phyloP scores from a whole-genome alignment of 2,113 vertebrate genomes.

The Stigmatopora nigra region DNA sequence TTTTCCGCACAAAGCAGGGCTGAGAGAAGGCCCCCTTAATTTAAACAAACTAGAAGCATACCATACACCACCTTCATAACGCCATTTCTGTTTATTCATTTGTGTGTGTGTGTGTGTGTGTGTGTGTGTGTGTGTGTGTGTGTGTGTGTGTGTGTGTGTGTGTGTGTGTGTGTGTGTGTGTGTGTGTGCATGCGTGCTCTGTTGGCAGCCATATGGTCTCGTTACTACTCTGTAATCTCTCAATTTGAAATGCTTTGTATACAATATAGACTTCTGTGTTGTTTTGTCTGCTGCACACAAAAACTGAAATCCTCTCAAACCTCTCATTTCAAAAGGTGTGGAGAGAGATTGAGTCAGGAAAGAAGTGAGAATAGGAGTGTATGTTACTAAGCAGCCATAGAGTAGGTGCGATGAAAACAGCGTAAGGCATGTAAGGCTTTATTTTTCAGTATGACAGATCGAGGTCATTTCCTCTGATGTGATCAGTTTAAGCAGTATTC shows the following conservation, averaged over 20 bases:
- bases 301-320: constrained; percentile 27
- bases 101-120: not conserved
- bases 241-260: not conserved
- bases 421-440: not conserved
- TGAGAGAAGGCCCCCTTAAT: constrained; percentile 10
- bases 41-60: not conserved
- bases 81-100: not conserved
- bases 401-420: not conserved
- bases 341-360: constrained; percentile 1
- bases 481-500: not conserved
- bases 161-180: not conserved
- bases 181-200: not conserved
- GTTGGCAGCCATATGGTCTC: not conserved
- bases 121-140: not conserved
- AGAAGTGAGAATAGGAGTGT: not conserved
- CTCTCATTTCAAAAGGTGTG: not conserved
- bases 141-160: not conserved
- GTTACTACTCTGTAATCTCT: not conserved
- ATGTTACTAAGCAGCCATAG: constrained; percentile 14
- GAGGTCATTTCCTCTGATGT: constrained; percentile 23
- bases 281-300: not conserved
- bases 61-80: not conserved
- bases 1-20: constrained; percentile 37
- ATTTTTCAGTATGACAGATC: constrained; percentile 35
- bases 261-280: not conserved